phyloP scores from a whole-genome alignment of 2,888 invertebrate genomes.

The Rhagium mordax region DNA sequence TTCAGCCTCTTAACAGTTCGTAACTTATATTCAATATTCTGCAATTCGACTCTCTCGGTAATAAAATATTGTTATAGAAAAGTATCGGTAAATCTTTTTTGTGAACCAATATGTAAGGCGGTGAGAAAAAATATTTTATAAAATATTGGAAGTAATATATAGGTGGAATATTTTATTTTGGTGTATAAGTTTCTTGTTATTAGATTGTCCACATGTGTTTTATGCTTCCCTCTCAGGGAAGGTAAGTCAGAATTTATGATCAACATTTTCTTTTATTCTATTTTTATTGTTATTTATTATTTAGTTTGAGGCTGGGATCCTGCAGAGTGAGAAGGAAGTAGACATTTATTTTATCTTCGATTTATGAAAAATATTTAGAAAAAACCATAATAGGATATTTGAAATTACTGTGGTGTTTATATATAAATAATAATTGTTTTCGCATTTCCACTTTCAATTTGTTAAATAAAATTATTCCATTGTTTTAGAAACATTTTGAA shows the following conservation, averaged over 20 bases:
- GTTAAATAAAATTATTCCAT: too few relatives aligned
- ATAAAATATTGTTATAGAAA: slow-evolving; percentile 19
- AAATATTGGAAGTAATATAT: slow-evolving; percentile 10
- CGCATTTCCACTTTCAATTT: too few relatives aligned
- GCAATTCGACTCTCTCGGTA: slow-evolving; percentile 13
- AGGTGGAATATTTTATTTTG: background rate
- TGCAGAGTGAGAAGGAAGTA: too few relatives aligned
- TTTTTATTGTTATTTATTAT: background rate
- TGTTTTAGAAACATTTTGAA: too few relatives aligned
- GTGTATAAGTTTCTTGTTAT: background rate
- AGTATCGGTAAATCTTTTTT: slow-evolving; percentile 16
- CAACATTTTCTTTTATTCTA: background rate
- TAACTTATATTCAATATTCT: slow-evolving; percentile 28
- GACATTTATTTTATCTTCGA: too few relatives aligned
- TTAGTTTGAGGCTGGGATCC: too few relatives aligned
- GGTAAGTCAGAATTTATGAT: background rate
- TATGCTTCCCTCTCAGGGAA: background rate
- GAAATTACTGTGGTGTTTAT: too few relatives aligned
- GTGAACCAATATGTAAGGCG: slow-evolving; percentile 1
- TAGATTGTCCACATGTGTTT: background rate
- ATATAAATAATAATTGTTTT: too few relatives aligned
- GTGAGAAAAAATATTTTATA: background rate
- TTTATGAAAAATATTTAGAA: too few relatives aligned
- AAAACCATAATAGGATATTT: too few relatives aligned
- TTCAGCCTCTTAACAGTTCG: slow-evolving; percentile 25